These are phyloP conservation scores for Terebella lapidaria DNA, from an alignment of 2,888 invertebrate genomes.

Conservation along the genomic window DNA sequence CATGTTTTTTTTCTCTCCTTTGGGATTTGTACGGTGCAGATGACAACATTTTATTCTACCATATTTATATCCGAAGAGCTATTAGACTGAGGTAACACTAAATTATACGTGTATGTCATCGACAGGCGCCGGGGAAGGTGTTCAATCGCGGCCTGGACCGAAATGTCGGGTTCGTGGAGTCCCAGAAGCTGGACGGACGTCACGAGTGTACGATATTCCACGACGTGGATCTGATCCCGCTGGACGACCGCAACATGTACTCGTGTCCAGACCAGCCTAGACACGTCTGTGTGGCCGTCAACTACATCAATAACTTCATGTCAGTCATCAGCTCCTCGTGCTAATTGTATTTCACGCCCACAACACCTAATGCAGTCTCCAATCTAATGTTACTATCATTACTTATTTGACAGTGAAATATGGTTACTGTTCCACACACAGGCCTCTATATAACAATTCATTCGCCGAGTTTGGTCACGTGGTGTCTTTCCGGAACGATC, in stretches of 20 bases:
- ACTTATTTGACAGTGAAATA: no score
- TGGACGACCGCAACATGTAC: constrained; percentile 88
- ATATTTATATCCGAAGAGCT: no score
- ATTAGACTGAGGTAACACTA: no score
- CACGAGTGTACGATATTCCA: constrained; percentile 65
- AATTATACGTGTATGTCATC: no score
- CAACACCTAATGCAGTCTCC: no score
- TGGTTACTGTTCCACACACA: background rate
- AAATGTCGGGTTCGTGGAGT: background rate
- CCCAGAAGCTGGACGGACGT: background rate
- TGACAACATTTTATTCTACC: no score
- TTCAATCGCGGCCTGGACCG: background rate
- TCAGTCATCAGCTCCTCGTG: no score
- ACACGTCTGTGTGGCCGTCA: constrained; percentile 89
- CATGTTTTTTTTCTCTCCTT: no score
- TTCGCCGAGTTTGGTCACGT: background rate
- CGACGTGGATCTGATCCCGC: constrained; percentile 89
- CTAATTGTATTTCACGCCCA: no score
- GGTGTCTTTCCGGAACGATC: constrained; percentile 29
- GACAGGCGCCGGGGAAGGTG: background rate
- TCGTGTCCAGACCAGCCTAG: constrained; percentile 84
- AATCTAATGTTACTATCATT: no score
- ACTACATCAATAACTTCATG: constrained; percentile 50
- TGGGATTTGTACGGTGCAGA: no score
- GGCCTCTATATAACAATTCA: background rate